Evolutionary conservation across 2,797 vertebrate genomes (phyloP), one percentile per base, ranked within the genome.

Genomic region (Pogoniulus pusillus): DNA sequence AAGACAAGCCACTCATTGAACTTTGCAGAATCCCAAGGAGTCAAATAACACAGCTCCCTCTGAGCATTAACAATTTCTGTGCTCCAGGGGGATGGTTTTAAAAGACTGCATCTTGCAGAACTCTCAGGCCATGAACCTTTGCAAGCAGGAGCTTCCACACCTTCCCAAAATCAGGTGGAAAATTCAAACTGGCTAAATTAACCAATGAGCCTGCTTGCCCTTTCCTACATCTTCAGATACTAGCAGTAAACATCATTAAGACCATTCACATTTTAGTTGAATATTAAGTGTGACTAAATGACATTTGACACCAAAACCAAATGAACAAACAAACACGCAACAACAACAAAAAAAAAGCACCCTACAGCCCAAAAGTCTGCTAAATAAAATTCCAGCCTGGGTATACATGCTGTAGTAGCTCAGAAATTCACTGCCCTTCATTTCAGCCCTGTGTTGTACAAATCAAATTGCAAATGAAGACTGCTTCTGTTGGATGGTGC

Each of bases 111-210:
- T 76, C 51, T 85, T 90, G 62, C 51, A 80, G 76, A 87, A 35
- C 63, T 93, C 70, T 91, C 79, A 93, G 89, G 82, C 72, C 73
- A 24, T 82, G 70, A 91, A 43, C 51, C 79, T 94, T 83, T 92
- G 70, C 82, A 93, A 82, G 37, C 34, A 8, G 2, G 10, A 87
- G 22, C 32, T 87, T 75, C 75, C 54, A 16, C 23, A 37, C 1
- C 0, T 74, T 89, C 76, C 82, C 37, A 72, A 90, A 93, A 82
- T 32, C 5, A 47, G 29, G 32, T 12, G 19, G 85, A 78, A 93
- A 91, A 94, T 27, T 62, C 77, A 87, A 87, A 89, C 55, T 37
- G 58, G n/a, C 69, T 77, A 22, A 87, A 89, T 76, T 59, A 82
- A 65, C 53, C 7, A 14, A 30, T 29, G 59, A 85, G 69, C 65